Percentiles rank a stretch among this genome's conserved stretches.
phyloP scores from a whole-genome alignment of 1,140 invertebrate species.

The Tribolium madens region DNA sequence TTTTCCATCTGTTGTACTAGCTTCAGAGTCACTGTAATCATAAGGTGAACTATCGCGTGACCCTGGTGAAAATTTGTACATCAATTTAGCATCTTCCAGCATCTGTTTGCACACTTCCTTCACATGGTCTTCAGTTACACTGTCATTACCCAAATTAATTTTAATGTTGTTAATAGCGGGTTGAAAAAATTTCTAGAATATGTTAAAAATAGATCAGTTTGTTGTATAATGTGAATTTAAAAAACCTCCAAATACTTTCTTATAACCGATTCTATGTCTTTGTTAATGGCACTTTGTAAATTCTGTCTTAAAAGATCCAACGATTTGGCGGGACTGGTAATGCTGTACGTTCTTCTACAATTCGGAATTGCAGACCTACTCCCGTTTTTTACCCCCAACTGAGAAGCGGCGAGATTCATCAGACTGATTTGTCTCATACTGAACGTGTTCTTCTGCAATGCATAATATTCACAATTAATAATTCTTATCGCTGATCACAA shows the following conservation, averaged over 20 bases:
- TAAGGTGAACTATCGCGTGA: slow-evolving; percentile 67
- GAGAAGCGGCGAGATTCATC: slow-evolving; percentile 72
- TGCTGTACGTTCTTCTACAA: slow-evolving; percentile 62
- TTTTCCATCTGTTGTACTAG: slow-evolving; percentile 51
- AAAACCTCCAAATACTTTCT: slow-evolving; percentile 81
- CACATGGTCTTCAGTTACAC: slow-evolving; percentile 81
- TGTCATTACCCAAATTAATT: slow-evolving; percentile 78
- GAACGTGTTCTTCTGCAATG: slow-evolving; percentile 70
- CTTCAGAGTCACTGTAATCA: slow-evolving; percentile 65
- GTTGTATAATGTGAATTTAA: slow-evolving; percentile 5
- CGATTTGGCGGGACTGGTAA: slow-evolving; percentile 75
- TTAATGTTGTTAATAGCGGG: slow-evolving; percentile 84
- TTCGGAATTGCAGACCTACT: slow-evolving; percentile 67
- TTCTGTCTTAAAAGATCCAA: slow-evolving; percentile 80
- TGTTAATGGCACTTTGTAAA: slow-evolving; percentile 80
- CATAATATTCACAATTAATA: slow-evolving; percentile 46
- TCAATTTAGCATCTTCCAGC: slow-evolving; percentile 81
- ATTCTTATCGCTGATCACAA: background rate
- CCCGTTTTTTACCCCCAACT: slow-evolving; percentile 67
- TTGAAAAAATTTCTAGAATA: slow-evolving; percentile 79
- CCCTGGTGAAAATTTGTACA: slow-evolving; percentile 69
- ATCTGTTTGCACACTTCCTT: slow-evolving; percentile 80
- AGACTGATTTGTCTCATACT: slow-evolving; percentile 74
- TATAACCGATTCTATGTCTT: slow-evolving; percentile 81
- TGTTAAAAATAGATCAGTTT: slow-evolving; percentile 14